Base-by-base conservation (phyloP, 2,888 invertebrate species). In the Bombyx huttoni region DNA sequence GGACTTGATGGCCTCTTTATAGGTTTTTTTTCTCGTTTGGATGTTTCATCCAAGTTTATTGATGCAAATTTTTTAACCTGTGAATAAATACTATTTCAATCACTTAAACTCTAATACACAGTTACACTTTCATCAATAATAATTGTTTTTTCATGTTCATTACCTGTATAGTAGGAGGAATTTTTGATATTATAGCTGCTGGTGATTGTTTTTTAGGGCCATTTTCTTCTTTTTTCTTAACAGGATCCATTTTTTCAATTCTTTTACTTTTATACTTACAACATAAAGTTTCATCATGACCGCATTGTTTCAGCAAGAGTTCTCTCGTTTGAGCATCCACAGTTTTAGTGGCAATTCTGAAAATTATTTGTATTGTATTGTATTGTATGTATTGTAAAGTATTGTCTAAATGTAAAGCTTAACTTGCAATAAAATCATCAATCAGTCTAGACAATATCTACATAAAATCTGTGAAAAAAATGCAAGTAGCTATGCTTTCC, bases 51-150 rank as follows among this genome's bases (percentile, higher is more conserved):
- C 45, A 65, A 10, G 65, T 65, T 73, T 1, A 87, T 78, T 6
- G 85, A 76, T 49, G 88, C 88, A 75, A 88, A 88, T 56, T 88
- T 87, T 64, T 86, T 88, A 0, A 88, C 88, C 87, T 86, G 54
- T 10, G 64, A 64, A 53, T 47, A 49, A 51, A 34, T 49, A 52
- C 12, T 10, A 53, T 35, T 46, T 10, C 13, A 47, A 49, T 49
- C 46, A 52, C 48, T 48, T 24, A 40, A 40, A 40, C 8, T 40
- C 3, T 6, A 8, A 40, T 47, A n/a, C 34, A 48, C 9, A 46
- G 47, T 49, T n/a, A 24, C 24, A 24, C 24, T 5, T 24, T 24
- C 24, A 24, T 24, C 5, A n/a, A n/a, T n/a, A n/a, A n/a, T n/a
- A n/a, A n/a, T n/a, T n/a, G n/a, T n/a, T n/a, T n/a, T n/a, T n/a